Evolutionary conservation across 2,888 invertebrate species (phyloP).

Genomic region (Meganola albula): DNA sequence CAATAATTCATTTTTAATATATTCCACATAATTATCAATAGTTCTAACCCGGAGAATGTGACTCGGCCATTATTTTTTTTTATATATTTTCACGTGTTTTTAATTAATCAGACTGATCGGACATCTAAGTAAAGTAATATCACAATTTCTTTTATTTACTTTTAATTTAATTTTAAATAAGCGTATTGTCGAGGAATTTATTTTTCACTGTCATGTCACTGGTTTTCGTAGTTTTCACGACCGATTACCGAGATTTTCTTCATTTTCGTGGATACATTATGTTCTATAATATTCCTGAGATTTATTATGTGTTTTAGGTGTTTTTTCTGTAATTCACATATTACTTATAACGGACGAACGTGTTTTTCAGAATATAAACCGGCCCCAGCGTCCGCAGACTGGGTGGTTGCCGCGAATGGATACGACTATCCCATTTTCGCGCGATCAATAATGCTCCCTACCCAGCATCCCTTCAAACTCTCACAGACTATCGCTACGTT

Average conservation of each 20-base stretch:
- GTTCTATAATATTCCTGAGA: no score
- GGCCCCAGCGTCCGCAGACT: conserved; percentile 68
- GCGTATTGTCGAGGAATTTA: conserved; percentile 31
- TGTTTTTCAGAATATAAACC: conserved; percentile 64
- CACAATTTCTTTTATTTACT: conserved; percentile 23
- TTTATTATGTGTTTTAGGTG: conserved; percentile 26
- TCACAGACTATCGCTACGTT: conserved; percentile 43
- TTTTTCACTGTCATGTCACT: conserved; percentile 35
- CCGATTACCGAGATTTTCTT: conserved; percentile 23
- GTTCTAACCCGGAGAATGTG: conserved; percentile 53
- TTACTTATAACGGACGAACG: conserved; percentile 54
- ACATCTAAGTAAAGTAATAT: conserved; percentile 33
- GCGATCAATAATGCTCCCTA: conserved; percentile 78
- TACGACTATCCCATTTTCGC: conserved; percentile 73
- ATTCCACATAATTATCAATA: conserved; percentile 42
- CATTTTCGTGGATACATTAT: conserved; percentile 20
- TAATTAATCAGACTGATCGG: conserved; percentile 21
- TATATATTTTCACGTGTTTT: conserved; percentile 28
- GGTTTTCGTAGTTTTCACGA: conserved; percentile 31
- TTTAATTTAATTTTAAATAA: conserved; percentile 25
- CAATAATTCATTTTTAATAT: conserved; percentile 57
- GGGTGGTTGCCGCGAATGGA: conserved; percentile 71
- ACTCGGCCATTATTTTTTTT: conserved; percentile 52
- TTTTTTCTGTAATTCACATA: conserved; percentile 43
- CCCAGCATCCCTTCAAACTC: conserved; percentile 74